These are phyloP conservation scores for Xiphydria camelus DNA, from an alignment of 2,888 invertebrate genomes.

Conservation along the genomic window DNA sequence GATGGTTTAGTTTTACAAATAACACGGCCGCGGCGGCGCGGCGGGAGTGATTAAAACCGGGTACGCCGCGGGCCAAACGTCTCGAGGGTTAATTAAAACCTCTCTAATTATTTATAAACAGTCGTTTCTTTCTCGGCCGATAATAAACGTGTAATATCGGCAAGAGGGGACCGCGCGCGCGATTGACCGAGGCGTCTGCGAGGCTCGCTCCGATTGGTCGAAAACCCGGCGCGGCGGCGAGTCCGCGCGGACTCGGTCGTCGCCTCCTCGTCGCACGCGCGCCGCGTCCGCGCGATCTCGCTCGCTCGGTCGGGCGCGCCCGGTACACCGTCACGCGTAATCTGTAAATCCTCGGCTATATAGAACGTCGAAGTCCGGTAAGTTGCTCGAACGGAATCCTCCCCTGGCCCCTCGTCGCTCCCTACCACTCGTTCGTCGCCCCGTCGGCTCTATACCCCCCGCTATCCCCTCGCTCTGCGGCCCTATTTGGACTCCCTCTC, in stretches of 20 bases:
- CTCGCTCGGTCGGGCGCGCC: slow-evolving; percentile 9
- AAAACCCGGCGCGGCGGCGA: slow-evolving; percentile 14
- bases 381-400: slow-evolving; percentile 53
- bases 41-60: slow-evolving; percentile 44
- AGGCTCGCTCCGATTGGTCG: slow-evolving; percentile 32
- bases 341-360: slow-evolving; percentile 57
- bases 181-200: slow-evolving; percentile 33
- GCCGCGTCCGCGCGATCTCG: slow-evolving; percentile 26
- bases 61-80: slow-evolving; percentile 39
- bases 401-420: slow-evolving; percentile 19
- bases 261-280: slow-evolving; percentile 29
- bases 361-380: slow-evolving; percentile 54
- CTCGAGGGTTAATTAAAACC: slow-evolving; percentile 57
- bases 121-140: slow-evolving; percentile 52
- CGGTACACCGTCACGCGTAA: slow-evolving; percentile 43
- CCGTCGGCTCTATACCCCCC: not conserved
- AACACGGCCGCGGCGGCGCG: slow-evolving; percentile 26
- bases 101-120: slow-evolving; percentile 59
- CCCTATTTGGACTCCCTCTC: slow-evolving; percentile 20
- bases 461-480: slow-evolving; percentile 19
- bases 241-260: slow-evolving; percentile 41
- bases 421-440: not conserved
- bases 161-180: not conserved
- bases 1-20: slow-evolving; percentile 42
- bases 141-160: slow-evolving; percentile 49